Evolutionary conservation across 2,797 vertebrate genomes (phyloP), one percentile per base, ranked within the genome.

Genomic region (Ciconia nigra): DNA sequence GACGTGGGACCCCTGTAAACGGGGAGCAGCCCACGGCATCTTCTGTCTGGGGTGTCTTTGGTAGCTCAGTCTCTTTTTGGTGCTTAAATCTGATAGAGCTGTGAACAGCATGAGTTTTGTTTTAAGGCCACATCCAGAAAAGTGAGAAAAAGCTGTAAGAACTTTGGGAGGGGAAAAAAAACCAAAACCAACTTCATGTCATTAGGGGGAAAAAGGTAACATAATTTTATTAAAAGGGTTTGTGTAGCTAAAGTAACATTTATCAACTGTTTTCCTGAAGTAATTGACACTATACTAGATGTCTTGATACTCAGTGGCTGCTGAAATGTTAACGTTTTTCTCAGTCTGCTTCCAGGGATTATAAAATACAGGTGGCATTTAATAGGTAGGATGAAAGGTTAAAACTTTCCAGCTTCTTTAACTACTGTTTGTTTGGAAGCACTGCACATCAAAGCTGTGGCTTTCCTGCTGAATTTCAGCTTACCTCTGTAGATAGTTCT

Each of bases 401-500:
- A 37, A 51, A 81, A 41, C 76, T 63, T 63, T 28, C 42, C 80
- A 51, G 1, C 12, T 13, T 70, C 47, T 57, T 42, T 0, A 24
- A 33, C 55, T 11, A 6, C 33, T 57, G 91, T 90, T 93, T 94
- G 46, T 93, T 77, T 70, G 59, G 76, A 70, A 90, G 90, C 79
- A 12, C 9, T 37, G 37, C 77, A 37, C 72, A 51, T 93, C 67
- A 87, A 61, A 93, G 58, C 90, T 88, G 81, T 33, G 86, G 7
- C 69, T 89, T 90, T 55, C 69, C 86, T 59, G 83, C 83, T 88
- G 76, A 26, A 16, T 92, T 94, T 90, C 72, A 67, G 39, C 41
- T 71, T 63, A 21, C 39, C 76, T 72, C 61, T 92, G 1, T 7
- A 29, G 80, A 33, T 22, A 15, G 31, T 81, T 90, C 77, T 93